Conservation (phyloP, 2,113 vertebrate genomes). For the Engystomops pustulosus region DNA sequence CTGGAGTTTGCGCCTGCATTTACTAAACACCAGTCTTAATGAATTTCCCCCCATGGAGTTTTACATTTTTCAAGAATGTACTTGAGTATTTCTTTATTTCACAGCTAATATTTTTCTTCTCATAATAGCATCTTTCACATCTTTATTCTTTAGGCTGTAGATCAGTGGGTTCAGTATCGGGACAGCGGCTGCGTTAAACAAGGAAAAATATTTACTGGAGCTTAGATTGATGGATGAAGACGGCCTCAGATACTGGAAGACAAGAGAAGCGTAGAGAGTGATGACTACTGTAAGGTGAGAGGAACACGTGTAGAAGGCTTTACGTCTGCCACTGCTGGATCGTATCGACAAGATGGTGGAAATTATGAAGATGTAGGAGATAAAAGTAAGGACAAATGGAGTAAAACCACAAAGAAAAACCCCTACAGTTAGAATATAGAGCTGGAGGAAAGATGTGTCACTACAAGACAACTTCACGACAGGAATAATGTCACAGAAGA, state of each 20-base stretch:
- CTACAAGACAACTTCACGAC: background rate
- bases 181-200: slow-evolving; percentile 24
- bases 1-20: no score
- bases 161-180: slow-evolving; percentile 4
- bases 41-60: no score
- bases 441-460: background rate
- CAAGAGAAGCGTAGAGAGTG: background rate
- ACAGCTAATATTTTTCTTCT: no score
- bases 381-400: background rate
- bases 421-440: background rate
- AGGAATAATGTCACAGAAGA: background rate
- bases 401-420: background rate
- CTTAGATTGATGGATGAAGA: background rate
- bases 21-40: no score
- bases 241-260: slow-evolving; percentile 20
- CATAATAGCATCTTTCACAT: background rate
- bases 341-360: background rate
- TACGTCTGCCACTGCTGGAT: slow-evolving; percentile 26
- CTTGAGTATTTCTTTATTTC: no score
- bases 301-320: slow-evolving; percentile 24
- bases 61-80: no score
- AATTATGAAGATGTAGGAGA: slow-evolving; percentile 17
- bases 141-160: slow-evolving; percentile 15
- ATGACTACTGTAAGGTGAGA: slow-evolving; percentile 25
- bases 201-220: slow-evolving; percentile 14